A percentile compares a stretch with the other conserved stretches of the same genome.
These are phyloP conservation scores for Periplaneta americana DNA, from an alignment of 1,140 invertebrate species.

Conservation along the genomic window DNA sequence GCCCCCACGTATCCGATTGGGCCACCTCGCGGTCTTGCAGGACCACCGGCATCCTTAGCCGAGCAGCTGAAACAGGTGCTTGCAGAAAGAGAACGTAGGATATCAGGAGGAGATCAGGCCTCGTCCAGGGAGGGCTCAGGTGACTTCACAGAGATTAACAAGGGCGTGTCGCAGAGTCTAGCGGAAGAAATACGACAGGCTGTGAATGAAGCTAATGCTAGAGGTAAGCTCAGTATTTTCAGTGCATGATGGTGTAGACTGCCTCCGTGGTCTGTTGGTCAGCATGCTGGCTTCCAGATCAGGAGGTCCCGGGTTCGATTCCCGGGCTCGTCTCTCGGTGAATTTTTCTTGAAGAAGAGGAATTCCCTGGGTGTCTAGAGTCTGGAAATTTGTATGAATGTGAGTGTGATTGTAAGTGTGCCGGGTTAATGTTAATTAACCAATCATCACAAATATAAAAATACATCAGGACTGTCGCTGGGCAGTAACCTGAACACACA, in stretches of 20 bases:
- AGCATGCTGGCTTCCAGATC: too few relatives aligned
- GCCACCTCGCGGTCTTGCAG: conserved; percentile 26
- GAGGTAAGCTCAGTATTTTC: conserved; percentile 46
- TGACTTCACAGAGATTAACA: conserved; percentile 54
- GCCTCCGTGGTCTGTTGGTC: neutral
- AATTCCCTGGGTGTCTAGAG: too few relatives aligned
- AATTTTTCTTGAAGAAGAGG: too few relatives aligned
- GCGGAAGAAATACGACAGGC: conserved; percentile 78
- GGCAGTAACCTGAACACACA: too few relatives aligned
- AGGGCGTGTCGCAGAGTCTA: conserved; percentile 64
- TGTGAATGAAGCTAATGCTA: conserved; percentile 74
- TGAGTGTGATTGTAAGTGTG: too few relatives aligned
- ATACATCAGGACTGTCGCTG: too few relatives aligned
- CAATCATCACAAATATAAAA: too few relatives aligned
- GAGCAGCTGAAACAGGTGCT: conserved; percentile 79
- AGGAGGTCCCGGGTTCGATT: too few relatives aligned
- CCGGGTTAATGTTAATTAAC: too few relatives aligned
- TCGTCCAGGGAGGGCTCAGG: conserved; percentile 49
- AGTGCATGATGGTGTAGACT: neutral
- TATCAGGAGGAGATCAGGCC: conserved; percentile 37
- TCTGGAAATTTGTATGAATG: too few relatives aligned
- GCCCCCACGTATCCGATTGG: neutral
- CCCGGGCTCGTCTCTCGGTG: too few relatives aligned
- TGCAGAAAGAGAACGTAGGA: conserved; percentile 63
- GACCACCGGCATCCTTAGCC: conserved; percentile 65